Evolutionary conservation across 92 coral and sea anemone genomes (phyloP).

Genomic region (Zoanthus sociatus): DNA sequence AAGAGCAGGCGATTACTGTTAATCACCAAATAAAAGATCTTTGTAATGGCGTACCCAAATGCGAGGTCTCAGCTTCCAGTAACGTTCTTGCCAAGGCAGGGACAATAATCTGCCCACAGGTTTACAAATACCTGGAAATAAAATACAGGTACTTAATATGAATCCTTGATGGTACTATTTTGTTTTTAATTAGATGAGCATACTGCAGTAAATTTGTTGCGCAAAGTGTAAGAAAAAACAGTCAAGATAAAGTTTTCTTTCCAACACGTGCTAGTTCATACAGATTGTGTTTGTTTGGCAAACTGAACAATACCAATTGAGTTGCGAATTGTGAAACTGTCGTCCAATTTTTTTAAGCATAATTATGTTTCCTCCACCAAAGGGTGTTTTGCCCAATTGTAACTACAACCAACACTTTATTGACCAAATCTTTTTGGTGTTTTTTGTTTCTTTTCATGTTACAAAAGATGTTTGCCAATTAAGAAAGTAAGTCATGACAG

Average conservation of each 20-base stretch:
- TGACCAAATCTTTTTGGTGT: neutral
- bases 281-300: too few species aligned
- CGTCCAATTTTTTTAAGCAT: too few species aligned
- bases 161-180: neutral
- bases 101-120: constrained; percentile 83
- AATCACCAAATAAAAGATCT: constrained; percentile 76
- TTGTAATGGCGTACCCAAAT: constrained; percentile 78
- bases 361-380: too few species aligned
- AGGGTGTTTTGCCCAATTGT: too few species aligned
- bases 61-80: constrained; percentile 88
- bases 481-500: neutral
- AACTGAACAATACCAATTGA: too few species aligned
- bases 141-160: constrained; percentile 73
- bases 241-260: too few species aligned
- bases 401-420: neutral
- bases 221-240: too few species aligned
- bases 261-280: too few species aligned
- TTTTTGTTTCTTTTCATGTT: neutral
- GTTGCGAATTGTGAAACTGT: too few species aligned
- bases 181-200: too few species aligned
- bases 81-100: constrained; percentile 85
- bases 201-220: too few species aligned
- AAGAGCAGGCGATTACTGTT: constrained; percentile 72
- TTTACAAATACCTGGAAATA: constrained; percentile 85
- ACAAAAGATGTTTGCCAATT: constrained; percentile 20